Evolutionary conservation across 2,797 vertebrate species (phyloP), one percentile per base, ranked within the genome.

Genomic region (Anabas testudineus): DNA sequence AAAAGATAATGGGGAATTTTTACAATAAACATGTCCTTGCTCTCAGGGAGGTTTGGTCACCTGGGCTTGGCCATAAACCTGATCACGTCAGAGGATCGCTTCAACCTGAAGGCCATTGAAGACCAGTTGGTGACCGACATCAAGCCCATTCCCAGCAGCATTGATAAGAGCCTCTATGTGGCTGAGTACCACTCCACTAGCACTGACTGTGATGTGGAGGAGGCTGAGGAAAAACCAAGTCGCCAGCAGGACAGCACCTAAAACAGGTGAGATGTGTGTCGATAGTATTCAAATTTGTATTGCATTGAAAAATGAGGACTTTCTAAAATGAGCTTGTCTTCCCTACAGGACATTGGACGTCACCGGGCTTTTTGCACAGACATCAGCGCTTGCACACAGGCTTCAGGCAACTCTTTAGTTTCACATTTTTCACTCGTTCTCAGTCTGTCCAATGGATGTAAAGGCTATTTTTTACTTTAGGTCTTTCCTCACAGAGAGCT

Each of bases 121-220:
- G 95, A 95, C 67, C 95, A 95, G 87, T 90, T 95, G 82, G 89
- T 94, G 28, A 95, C 95, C 2, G 94, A 95, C 90, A 95, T 95
- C 74, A 95, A 95, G 83, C 94, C 94, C 73, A 95, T 95, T 52
- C 94, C 95, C 34, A 71, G 94, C 89, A 92, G 90, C 89, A 95
- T 95, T 74, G 94, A 95, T 67, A 95, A 94, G 87, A 94, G 92
- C 77, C 92, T 95, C 30, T 95, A 95, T 10, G 95, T 95, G 84
- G 93, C 95, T 0, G 94, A 95, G 83, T 95, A 85, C 89, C 94
- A 95, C 90, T 89, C 89, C 2, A 8, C 70, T 61, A 71, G 88
- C 65, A 69, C 67, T 0, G 93, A 94, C 80, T 85, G 85, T 14
- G 91, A 93, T 0, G 91, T 88, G 58, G 92, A 91, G 69, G 90